Conservation (phyloP, 2,797 vertebrate genomes). For the Lepus townsendii region DNA sequence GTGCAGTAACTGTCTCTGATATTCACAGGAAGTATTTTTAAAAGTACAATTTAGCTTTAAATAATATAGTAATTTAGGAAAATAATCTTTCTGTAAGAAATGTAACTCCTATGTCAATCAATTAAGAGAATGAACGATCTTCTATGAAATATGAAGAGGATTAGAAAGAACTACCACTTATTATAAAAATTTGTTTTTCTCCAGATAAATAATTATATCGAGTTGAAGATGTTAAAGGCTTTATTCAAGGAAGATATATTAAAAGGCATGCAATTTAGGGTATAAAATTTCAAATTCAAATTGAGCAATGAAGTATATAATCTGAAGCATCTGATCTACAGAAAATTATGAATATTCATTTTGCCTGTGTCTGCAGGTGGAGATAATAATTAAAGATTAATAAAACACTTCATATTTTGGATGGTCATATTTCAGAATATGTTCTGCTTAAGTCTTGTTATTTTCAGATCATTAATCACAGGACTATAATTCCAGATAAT, state of each 20-base stretch:
- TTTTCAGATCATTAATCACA: background rate
- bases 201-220: background rate
- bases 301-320: conserved; percentile 16
- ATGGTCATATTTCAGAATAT: background rate
- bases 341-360: conserved; percentile 56
- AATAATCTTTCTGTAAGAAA: background rate
- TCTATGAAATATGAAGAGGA: background rate
- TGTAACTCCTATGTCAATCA: background rate
- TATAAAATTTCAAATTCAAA: conserved; percentile 50
- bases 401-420: conserved; percentile 17
- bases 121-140: background rate
- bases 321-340: conserved; percentile 9
- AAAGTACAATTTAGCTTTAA: background rate
- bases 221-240: conserved; percentile 30
- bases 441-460: background rate
- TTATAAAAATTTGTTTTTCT: background rate
- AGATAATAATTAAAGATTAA: conserved; percentile 45
- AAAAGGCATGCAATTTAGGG: background rate
- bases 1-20: background rate
- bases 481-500: background rate
- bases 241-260: background rate
- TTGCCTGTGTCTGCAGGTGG: background rate
- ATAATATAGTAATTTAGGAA: background rate
- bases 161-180: conserved; percentile 13
- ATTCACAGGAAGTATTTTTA: background rate